A percentile compares a stretch with the other conserved stretches of the same genome.
These are phyloP conservation scores for Phoxinus phoxinus DNA, from an alignment of 2,113 vertebrate species.

Conservation along the genomic window DNA sequence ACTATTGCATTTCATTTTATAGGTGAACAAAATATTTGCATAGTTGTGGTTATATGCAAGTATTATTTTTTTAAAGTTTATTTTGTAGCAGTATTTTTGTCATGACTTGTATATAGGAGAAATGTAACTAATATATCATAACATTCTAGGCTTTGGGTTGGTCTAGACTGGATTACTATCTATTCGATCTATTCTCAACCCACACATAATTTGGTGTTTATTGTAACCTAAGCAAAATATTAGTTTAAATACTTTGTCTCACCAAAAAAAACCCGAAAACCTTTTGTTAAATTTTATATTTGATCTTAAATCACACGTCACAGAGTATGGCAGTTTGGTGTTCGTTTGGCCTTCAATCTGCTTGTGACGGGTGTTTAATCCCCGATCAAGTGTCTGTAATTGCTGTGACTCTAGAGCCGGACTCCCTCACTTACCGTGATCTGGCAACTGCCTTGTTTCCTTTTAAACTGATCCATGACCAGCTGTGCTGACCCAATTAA, in stretches of 20 bases:
- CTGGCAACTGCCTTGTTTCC: neutral
- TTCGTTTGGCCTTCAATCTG: conserved; percentile 39
- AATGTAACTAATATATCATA: too few species aligned
- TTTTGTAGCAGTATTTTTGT: too few species aligned
- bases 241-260: neutral
- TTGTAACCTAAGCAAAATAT: neutral
- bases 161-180: too few species aligned
- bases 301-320: neutral
- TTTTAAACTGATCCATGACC: conserved; percentile 30
- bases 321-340: conserved; percentile 12
- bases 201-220: neutral
- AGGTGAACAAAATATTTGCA: too few species aligned
- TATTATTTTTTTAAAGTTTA: too few species aligned
- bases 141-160: too few species aligned
- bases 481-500: neutral
- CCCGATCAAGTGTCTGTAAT: conserved; percentile 41
- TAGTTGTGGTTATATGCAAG: too few species aligned
- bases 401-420: conserved; percentile 18
- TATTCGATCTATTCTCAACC: neutral
- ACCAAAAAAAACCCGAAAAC: neutral
- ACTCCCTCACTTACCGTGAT: conserved; percentile 7
- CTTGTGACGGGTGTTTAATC: conserved; percentile 41
- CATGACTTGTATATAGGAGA: too few species aligned
- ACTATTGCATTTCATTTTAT: too few species aligned
- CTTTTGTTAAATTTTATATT: neutral